phyloP scores from a whole-genome alignment of 2,113 vertebrate genomes.

The Neopipo cinnamomea region DNA sequence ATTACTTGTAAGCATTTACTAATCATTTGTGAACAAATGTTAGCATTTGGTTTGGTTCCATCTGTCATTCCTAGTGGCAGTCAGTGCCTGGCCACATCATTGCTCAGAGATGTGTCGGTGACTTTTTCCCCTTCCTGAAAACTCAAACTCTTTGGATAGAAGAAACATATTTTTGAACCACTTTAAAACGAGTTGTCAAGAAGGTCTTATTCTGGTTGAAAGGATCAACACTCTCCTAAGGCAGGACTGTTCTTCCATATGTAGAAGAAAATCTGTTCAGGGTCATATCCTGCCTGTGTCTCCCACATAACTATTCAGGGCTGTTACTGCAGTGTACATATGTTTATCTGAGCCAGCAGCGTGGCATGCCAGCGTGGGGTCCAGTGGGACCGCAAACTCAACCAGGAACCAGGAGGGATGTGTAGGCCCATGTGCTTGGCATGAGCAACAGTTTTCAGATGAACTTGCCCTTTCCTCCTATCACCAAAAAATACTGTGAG shows the following conservation, averaged over 20 bases:
- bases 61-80: background rate
- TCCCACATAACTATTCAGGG: background rate
- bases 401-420: background rate
- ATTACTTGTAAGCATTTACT: slow-evolving; percentile 46
- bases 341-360: background rate
- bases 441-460: background rate
- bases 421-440: background rate
- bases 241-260: background rate
- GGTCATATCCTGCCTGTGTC: background rate
- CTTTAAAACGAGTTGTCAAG: background rate
- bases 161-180: background rate
- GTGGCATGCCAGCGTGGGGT: background rate
- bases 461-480: background rate
- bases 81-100: slow-evolving; percentile 34
- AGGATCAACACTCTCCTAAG: background rate
- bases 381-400: background rate
- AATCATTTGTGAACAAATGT: slow-evolving; percentile 51
- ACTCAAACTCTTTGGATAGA: background rate
- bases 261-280: background rate
- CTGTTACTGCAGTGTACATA: background rate
- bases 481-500: background rate
- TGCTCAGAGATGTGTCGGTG: background rate
- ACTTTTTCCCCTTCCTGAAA: background rate
- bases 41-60: slow-evolving; percentile 49
- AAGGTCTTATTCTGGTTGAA: background rate